Conservation (phyloP, 2,888 invertebrate species). For the Leptinotarsa rubiginosa region DNA sequence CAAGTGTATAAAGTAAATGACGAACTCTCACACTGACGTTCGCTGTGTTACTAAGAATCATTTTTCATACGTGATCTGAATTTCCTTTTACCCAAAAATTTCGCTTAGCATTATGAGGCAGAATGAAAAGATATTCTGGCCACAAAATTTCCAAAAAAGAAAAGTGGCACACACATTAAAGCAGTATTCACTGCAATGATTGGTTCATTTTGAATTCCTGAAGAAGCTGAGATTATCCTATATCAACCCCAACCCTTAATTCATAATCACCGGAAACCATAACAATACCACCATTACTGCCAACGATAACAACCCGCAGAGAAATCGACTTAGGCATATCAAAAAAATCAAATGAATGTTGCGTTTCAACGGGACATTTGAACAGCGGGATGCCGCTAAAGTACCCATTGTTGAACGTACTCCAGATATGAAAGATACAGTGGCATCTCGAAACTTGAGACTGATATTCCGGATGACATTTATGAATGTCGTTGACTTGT, state of each 20-base stretch:
- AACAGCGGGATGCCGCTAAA: constrained; percentile 50
- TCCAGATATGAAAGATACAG: constrained; percentile 25
- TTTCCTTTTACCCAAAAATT: no score
- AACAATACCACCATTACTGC: constrained; percentile 43
- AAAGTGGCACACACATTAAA: no score
- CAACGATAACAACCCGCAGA: constrained; percentile 44
- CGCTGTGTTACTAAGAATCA: no score
- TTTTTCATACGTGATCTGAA: no score
- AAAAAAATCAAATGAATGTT: constrained; percentile 31
- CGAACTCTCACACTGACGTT: no score
- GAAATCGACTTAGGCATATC: constrained; percentile 28
- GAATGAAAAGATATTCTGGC: no score
- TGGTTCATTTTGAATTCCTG: neutral
- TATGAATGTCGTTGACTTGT: constrained; percentile 17
- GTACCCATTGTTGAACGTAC: constrained; percentile 37
- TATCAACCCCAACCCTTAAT: neutral
- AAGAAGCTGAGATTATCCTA: neutral
- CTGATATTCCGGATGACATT: constrained; percentile 5
- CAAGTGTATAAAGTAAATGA: no score
- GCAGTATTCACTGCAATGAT: no score
- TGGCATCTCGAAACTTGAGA: constrained; percentile 3
- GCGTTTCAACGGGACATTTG: constrained; percentile 43
- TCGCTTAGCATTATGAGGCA: no score
- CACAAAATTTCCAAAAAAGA: no score
- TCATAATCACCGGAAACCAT: constrained; percentile 31